Conservation (phyloP, 2,113 vertebrate species). For the Ochotona curzoniae region DNA sequence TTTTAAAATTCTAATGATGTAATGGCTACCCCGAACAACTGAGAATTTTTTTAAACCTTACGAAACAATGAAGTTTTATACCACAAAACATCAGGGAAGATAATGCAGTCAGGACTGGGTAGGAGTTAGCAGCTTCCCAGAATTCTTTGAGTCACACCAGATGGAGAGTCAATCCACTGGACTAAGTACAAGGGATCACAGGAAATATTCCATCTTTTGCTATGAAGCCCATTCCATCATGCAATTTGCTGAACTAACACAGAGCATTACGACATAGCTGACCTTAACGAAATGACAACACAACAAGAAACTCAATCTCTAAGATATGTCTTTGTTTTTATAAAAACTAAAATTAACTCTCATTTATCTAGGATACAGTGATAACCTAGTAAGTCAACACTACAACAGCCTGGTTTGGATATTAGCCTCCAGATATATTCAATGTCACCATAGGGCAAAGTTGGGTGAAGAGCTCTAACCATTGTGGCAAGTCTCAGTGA, state of each 20-base stretch:
- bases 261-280: background rate
- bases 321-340: conserved; percentile 6
- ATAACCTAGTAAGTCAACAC: background rate
- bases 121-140: background rate
- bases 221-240: background rate
- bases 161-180: background rate
- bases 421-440: background rate
- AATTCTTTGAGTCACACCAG: conserved; percentile 11
- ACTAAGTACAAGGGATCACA: background rate
- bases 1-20: background rate
- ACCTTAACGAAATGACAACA: background rate
- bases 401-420: background rate
- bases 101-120: background rate
- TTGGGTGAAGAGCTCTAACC: background rate
- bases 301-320: background rate
- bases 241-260: background rate
- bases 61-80: background rate
- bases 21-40: too few relatives aligned
- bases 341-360: conserved; percentile 2
- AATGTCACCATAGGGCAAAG: background rate
- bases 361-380: background rate
- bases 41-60: background rate
- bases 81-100: background rate
- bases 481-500: background rate
- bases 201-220: background rate